Percentiles rank a stretch among this genome's conserved stretches.
phyloP scores from a whole-genome alignment of 2,797 vertebrate species.

The Poeciliopsis turneri region DNA sequence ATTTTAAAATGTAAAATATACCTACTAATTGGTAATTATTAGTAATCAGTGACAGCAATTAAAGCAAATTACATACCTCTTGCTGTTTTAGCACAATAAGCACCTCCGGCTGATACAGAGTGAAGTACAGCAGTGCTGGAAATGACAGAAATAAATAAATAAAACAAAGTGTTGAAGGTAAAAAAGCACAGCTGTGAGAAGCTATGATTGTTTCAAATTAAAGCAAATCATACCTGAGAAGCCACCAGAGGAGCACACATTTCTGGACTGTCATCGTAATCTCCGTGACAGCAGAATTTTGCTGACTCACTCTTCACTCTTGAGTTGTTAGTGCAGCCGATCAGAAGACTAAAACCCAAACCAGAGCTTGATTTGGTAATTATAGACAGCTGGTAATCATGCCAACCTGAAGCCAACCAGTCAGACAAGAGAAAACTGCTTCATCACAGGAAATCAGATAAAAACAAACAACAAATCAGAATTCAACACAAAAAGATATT shows the following conservation, averaged over 20 bases:
- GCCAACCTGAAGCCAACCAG: slow-evolving; percentile 66
- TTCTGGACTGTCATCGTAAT: slow-evolving; percentile 33
- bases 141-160: slow-evolving; percentile 10
- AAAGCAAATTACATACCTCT: slow-evolving; percentile 60
- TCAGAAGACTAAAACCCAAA: slow-evolving; percentile 33
- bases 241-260: slow-evolving; percentile 41
- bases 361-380: slow-evolving; percentile 74
- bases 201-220: slow-evolving; percentile 4
- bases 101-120: slow-evolving; percentile 67
- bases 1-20: slow-evolving; percentile 33
- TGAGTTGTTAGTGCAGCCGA: slow-evolving; percentile 39
- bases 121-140: slow-evolving; percentile 52
- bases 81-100: slow-evolving; percentile 71
- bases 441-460: slow-evolving; percentile 62
- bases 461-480: slow-evolving; percentile 28
- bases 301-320: slow-evolving; percentile 24
- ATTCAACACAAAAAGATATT: slow-evolving; percentile 27
- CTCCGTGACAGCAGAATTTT: slow-evolving; percentile 21
- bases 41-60: slow-evolving; percentile 20
- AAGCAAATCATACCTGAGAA: slow-evolving; percentile 60
- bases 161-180: slow-evolving; percentile 22
- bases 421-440: slow-evolving; percentile 59
- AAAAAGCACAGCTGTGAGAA: slow-evolving; percentile 14
- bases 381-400: slow-evolving; percentile 78
- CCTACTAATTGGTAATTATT: slow-evolving; percentile 39